Evolutionary conservation across 23 tunicate genomes (phyloP).

Genomic region (Clavelina lepadiformis): DNA sequence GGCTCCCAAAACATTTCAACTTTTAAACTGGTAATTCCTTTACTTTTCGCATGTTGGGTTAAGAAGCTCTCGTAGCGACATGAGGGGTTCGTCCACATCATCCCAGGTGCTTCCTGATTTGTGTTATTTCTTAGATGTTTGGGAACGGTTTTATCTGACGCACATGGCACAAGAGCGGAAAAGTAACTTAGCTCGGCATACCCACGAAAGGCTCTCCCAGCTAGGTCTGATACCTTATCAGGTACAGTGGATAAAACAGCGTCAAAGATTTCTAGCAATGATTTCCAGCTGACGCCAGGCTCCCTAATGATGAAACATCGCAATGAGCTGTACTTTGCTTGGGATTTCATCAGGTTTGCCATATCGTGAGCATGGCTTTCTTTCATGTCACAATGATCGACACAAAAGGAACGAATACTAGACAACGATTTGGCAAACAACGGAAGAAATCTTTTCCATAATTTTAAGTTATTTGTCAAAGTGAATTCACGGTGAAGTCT

Average conservation of each 20-base stretch:
- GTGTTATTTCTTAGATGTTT: too few relatives aligned
- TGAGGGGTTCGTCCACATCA: conserved; percentile 4
- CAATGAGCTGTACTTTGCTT: not conserved
- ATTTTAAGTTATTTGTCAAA: not conserved
- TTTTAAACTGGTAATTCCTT: not conserved
- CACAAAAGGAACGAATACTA: conserved; percentile 1
- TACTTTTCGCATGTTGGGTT: not conserved
- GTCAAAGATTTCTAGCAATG: conserved; percentile 1
- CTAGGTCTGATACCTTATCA: not conserved
- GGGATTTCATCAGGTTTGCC: not conserved
- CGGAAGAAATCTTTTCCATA: not conserved
- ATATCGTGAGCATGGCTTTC: conserved; percentile 12
- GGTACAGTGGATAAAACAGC: not conserved
- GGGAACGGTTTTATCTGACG: conserved; percentile 2
- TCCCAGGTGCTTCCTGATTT: too few relatives aligned
- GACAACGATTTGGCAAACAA: not conserved
- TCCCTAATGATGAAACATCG: conserved; percentile 12
- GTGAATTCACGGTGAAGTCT: conserved; percentile 15
- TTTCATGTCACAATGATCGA: conserved; percentile 29
- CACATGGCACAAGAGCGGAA: conserved; percentile 19
- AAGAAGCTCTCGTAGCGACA: not conserved
- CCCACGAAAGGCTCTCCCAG: not conserved
- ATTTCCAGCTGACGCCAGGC: conserved; percentile 17
- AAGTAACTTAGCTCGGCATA: conserved; percentile 9
- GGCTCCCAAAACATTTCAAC: conserved; percentile 26